Evolutionary conservation across 2,888 invertebrate species (phyloP), one percentile per base, ranked within the genome.

Genomic region (Biston stratarius): DNA sequence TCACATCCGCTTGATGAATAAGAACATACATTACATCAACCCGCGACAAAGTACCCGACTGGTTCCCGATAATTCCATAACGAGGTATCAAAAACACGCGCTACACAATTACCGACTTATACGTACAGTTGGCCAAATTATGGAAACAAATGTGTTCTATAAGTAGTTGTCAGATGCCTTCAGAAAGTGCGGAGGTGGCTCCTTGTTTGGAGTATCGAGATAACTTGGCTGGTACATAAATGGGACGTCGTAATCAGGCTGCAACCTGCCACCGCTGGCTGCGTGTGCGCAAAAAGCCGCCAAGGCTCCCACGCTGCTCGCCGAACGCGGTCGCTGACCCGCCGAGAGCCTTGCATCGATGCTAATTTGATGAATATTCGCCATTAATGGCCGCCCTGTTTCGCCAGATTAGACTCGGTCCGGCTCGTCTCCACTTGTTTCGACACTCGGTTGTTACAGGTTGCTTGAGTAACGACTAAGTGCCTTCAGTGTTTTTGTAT

Each of bases 281-380:
- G 82, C 78, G 71, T 51, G 76, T 73, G 80, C 79, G 82, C 63
- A 58, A 90, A 90, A 91, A 91, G 89, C 76, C 79, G 83, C 84
- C 56, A 84, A 81, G 80, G 52, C 87, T 90, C 91, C 90, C 90
- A 90, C 89, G 67, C 67, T 49, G 52, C 61, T 52, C 87, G 78
- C 83, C 84, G 76, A 84, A 84, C 70, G 77, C 79, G 89, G 89
- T 85, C 89, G 70, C 61, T 71, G 85, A 86, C 80, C 86, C 58
- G 47, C 80, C 77, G 83, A 83, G 60, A 38, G 81, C 75, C 77
- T 79, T 89, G 90, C 90, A 88, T 84, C 84, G 80, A 90, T 88
- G 88, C 81, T 88, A 88, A 90, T 89, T 90, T 90, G 91, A 89
- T 89, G 89, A 90, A 87, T 87, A 83, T 81, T 73, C 70, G 68